Base-by-base conservation (phyloP, 2,113 vertebrate genomes). In the Epinephelus fuscoguttatus region DNA sequence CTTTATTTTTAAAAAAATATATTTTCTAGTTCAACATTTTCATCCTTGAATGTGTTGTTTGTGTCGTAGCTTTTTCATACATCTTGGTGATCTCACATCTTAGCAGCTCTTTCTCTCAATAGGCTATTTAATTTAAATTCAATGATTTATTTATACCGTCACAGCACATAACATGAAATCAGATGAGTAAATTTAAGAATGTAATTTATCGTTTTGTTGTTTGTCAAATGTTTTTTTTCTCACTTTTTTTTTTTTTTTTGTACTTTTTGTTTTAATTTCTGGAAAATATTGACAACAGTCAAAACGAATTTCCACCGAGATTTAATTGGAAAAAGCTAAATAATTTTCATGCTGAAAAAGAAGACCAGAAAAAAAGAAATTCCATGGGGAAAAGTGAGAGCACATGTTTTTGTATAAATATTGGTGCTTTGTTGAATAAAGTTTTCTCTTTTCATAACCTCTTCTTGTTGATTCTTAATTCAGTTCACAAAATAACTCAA, bases 101-200 rank as follows among this genome's bases (percentile, higher is more conserved):
- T 78, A 81, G 69, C 79, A 84, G 88, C 63, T 89, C 78, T 81
- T 83, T 86, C 56, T 90, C 84, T 93, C 62, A 76, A 86, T 70
- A 78, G 85, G 53, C 72, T 95, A 94, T 96, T 95, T 96, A 96
- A 95, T 94, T 95, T 95, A 94, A 94, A 89, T 88, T 73, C 85
- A 88, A 69, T 88, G 82, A 94, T 93, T 95, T 96, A 96, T 96
- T 95, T 96, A 96, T 96, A 92, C 91, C 66, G 89, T 93, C 93
- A 93, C 88, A 92, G 93, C 95, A 96, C 95, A 96, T 95, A 95
- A 94, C 87, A 86, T 81, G 72, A 89, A 92, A 91, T 87, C 82
- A 91, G 78, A 90, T 80, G 78, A 91, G 82, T 87, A 47, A 89
- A 88, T 84, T 89, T 88, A 90, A 94, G 91, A 94, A 94, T 94